Conservation (phyloP, 2,888 invertebrate genomes). For the Agrochola lota region DNA sequence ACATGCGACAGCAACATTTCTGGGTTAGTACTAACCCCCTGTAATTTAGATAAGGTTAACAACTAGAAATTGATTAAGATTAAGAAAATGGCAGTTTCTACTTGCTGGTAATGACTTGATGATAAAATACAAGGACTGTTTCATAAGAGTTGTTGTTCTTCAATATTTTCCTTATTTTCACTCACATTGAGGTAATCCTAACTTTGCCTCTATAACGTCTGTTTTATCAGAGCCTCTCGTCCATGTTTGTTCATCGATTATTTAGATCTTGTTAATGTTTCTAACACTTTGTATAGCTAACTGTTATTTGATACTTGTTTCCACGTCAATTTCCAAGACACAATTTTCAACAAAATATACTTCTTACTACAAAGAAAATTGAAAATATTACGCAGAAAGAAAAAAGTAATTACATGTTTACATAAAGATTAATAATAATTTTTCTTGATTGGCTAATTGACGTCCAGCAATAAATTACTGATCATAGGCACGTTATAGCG, state of each 20-base stretch:
- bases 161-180: constrained; percentile 10
- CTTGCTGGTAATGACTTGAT: background rate
- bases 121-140: constrained; percentile 7
- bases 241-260: constrained; percentile 23
- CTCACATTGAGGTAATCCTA: background rate
- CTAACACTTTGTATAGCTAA: background rate
- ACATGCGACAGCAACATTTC: constrained; percentile 39
- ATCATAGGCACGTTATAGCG: constrained; percentile 17
- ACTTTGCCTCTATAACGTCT: background rate
- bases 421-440: constrained; percentile 23
- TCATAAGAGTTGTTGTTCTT: background rate
- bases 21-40: constrained; percentile 37
- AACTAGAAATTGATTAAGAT: constrained; percentile 39
- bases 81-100: constrained; percentile 1
- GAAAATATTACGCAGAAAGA: background rate
- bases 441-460: constrained; percentile 24
- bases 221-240: background rate
- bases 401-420: constrained; percentile 13
- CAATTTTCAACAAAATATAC: background rate
- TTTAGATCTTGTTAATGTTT: background rate
- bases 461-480: constrained; percentile 11
- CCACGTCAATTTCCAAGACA: background rate
- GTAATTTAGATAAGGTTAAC: constrained; percentile 30
- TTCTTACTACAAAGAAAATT: background rate
- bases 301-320: background rate